Percentiles rank a stretch among this genome's conserved stretches.
Conservation (phyloP, 2,888 invertebrate genomes). For the Phyto melanocephala region DNA sequence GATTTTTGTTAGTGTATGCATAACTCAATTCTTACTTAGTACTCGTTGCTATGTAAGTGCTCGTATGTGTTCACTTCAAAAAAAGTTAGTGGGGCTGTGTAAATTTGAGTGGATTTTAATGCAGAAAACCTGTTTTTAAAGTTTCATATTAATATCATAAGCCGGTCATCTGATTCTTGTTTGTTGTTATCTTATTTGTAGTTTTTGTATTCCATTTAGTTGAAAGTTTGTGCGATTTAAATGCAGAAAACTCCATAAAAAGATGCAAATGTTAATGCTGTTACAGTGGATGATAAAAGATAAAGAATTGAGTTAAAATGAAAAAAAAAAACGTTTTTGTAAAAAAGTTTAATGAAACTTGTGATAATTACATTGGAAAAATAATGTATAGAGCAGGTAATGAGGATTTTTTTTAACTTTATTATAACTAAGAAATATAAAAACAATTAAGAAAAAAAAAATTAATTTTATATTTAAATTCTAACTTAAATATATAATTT, state of each 20-base stretch:
- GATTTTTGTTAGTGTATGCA: too few relatives aligned
- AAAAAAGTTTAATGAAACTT: neutral
- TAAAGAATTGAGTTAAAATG: neutral
- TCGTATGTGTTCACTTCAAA: too few relatives aligned
- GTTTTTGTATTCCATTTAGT: constrained; percentile 34
- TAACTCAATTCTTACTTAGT: too few relatives aligned
- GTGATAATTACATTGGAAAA: too few relatives aligned
- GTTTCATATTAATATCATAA: constrained; percentile 51
- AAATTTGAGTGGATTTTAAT: neutral
- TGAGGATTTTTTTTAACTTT: too few relatives aligned
- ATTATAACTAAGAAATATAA: too few relatives aligned
- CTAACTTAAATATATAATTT: too few relatives aligned
- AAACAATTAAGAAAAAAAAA: too few relatives aligned
- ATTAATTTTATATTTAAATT: too few relatives aligned
- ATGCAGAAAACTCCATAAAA: constrained; percentile 41
- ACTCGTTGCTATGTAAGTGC: too few relatives aligned
- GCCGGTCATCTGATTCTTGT: constrained; percentile 54
- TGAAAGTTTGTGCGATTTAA: constrained; percentile 29
- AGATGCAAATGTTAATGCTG: constrained; percentile 37
- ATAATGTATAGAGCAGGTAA: too few relatives aligned
- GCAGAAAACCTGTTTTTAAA: constrained; percentile 49
- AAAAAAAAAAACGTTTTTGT: too few relatives aligned
- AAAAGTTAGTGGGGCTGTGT: neutral
- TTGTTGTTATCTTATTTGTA: constrained; percentile 5
- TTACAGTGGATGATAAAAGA: constrained; percentile 31